Conservation (phyloP, 2,888 invertebrate species). For the Allygus modestus region DNA sequence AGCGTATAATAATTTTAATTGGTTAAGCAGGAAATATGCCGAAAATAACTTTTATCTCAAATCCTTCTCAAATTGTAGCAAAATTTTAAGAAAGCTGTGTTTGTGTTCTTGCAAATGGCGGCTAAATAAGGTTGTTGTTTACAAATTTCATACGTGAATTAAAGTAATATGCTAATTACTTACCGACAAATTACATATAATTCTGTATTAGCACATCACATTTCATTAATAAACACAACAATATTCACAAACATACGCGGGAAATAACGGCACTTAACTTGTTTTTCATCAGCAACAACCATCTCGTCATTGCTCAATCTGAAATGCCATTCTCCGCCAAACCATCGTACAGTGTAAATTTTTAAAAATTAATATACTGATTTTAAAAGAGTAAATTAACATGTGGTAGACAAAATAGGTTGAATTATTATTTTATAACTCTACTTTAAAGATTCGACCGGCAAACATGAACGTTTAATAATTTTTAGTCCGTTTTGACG, state of each 20-base stretch:
- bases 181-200: background rate
- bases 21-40: too few species aligned
- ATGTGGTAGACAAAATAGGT: background rate
- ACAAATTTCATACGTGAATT: constrained; percentile 4
- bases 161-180: background rate
- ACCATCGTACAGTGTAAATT: background rate
- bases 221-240: background rate
- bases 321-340: constrained; percentile 20
- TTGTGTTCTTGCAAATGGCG: constrained; percentile 49
- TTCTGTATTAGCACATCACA: background rate
- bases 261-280: constrained; percentile 12
- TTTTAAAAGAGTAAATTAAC: background rate
- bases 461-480: background rate
- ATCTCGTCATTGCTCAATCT: constrained; percentile 48
- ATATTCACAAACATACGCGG: background rate
- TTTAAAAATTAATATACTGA: constrained; percentile 3
- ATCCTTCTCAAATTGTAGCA: background rate
- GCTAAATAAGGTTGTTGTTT: constrained; percentile 29
- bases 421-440: background rate
- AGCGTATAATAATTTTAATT: too few species aligned
- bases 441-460: background rate
- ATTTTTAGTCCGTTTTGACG: background rate
- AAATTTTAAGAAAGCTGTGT: background rate
- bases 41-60: background rate
- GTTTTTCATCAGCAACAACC: constrained; percentile 2